These are phyloP conservation scores for Centropus unirufus DNA, from an alignment of 2,113 vertebrate genomes.

Conservation along the genomic window DNA sequence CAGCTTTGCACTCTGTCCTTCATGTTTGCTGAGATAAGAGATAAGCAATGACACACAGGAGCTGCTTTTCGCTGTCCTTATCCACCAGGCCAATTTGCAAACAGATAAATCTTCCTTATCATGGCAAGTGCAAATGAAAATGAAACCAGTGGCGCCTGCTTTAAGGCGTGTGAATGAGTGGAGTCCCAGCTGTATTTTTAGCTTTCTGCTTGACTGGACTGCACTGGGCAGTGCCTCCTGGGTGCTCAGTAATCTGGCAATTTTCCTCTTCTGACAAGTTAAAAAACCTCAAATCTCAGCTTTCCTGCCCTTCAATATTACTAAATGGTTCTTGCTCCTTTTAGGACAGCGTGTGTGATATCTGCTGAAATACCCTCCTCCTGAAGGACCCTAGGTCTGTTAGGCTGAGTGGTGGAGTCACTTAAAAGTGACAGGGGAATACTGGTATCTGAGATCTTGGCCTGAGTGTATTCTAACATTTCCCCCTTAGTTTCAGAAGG, in stretches of 20 bases:
- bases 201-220: not conserved
- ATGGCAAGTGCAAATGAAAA: accelerated
- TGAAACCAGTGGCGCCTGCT: not conserved
- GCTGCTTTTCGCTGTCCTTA: not conserved
- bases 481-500: not conserved
- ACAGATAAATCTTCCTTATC: not conserved
- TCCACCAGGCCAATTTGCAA: not conserved
- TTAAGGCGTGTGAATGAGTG: not conserved
- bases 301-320: not conserved
- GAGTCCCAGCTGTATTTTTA: not conserved
- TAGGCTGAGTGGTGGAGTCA: not conserved
- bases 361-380: not conserved
- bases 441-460: not conserved
- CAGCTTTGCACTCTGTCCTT: not conserved
- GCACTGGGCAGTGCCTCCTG: not conserved
- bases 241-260: not conserved
- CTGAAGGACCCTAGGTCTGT: not conserved
- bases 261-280: not conserved
- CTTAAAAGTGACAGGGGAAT: not conserved
- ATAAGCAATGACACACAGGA: not conserved
- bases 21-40: not conserved
- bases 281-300: not conserved
- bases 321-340: not conserved
- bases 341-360: not conserved
- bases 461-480: not conserved